Percentiles rank a stretch among this genome's conserved stretches.
Evolutionary conservation across 1,140 invertebrate genomes (phyloP).

Genomic region (Ips typographus): DNA sequence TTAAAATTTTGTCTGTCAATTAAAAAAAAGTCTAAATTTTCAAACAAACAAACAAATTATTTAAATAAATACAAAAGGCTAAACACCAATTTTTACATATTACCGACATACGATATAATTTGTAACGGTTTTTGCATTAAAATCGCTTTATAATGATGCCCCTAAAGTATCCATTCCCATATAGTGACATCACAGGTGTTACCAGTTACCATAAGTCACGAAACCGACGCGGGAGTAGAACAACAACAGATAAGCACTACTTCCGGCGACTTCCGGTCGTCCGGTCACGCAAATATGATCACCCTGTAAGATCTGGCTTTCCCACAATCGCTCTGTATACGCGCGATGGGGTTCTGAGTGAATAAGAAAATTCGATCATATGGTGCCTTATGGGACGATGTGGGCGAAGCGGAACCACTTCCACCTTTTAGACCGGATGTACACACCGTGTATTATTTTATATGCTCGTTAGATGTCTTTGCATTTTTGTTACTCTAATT

Average conservation of each 20-base stretch:
- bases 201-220: constrained; percentile 4
- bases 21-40: too few relatives aligned
- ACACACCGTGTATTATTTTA: too few relatives aligned
- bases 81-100: too few relatives aligned
- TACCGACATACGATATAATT: too few relatives aligned
- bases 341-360: constrained; percentile 3
- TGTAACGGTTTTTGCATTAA: not conserved
- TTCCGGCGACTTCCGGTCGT: constrained; percentile 19
- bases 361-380: constrained; percentile 21
- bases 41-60: too few relatives aligned
- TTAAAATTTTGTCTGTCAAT: too few relatives aligned
- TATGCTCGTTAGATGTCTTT: too few relatives aligned
- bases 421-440: too few relatives aligned
- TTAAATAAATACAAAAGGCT: too few relatives aligned
- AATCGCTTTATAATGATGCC: not conserved
- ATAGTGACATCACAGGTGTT: constrained; percentile 11
- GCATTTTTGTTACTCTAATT: too few relatives aligned
- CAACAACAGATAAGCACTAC: constrained; percentile 13
- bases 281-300: constrained; percentile 21
- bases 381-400: constrained; percentile 19
- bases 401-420: constrained; percentile 5
- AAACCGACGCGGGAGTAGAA: not conserved
- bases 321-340: not conserved
- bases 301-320: constrained; percentile 19
- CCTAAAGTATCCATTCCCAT: not conserved